Evolutionary conservation across 2,113 vertebrate genomes (phyloP).

Genomic region (Callorhinus ursinus): DNA sequence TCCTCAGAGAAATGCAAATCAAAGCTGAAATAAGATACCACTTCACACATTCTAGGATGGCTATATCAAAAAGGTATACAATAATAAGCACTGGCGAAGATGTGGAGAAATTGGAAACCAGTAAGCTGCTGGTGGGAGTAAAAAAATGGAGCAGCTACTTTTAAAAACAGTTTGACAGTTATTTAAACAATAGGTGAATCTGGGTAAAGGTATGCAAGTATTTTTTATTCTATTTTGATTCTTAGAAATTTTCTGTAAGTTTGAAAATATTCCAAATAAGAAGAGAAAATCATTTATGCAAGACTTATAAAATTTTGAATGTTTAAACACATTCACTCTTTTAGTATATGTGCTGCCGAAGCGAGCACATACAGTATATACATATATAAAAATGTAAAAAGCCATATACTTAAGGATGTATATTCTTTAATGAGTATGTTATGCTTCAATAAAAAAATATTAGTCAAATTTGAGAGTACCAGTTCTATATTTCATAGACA

Average conservation of each 20-base stretch:
- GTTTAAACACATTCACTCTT: background rate
- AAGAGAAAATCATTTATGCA: background rate
- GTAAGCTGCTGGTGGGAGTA: background rate
- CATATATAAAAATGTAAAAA: background rate
- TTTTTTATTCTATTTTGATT: background rate
- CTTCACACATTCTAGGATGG: background rate
- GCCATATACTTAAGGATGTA: background rate
- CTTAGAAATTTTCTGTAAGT: background rate
- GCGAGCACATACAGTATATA: too few relatives aligned
- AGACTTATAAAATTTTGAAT: background rate
- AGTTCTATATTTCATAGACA: background rate
- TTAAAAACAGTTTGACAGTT: background rate
- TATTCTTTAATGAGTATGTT: background rate
- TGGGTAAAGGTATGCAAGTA: background rate
- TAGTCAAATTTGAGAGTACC: background rate
- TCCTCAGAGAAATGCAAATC: background rate
- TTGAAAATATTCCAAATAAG: slow-evolving; percentile 38
- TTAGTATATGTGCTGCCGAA: too few relatives aligned
- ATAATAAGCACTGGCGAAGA: background rate
- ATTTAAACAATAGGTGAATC: background rate
- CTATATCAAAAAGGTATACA: background rate
- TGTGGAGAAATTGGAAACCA: background rate
- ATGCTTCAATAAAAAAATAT: background rate
- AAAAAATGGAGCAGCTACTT: background rate
- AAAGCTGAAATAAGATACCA: background rate